Conservation (phyloP, 2,113 vertebrate species). For the Callionymus lyra region DNA sequence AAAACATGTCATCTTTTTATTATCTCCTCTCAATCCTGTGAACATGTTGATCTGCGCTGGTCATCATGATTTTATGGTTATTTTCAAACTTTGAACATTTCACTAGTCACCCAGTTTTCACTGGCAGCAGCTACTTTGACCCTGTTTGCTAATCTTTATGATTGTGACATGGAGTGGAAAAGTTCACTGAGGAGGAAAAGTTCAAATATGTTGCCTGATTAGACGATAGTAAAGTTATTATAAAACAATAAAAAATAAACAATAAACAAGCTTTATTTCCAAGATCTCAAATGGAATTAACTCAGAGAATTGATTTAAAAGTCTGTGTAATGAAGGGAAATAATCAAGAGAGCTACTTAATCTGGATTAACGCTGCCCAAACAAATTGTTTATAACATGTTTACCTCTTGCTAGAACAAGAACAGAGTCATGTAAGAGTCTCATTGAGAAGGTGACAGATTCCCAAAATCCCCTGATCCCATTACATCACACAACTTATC, state of each 20-base stretch:
- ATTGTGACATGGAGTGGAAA: slow-evolving; percentile 11
- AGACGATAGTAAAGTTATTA: too few relatives aligned
- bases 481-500: slow-evolving; percentile 50
- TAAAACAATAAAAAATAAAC: not conserved
- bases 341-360: too few relatives aligned
- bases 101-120: not conserved
- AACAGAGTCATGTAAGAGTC: slow-evolving; percentile 18
- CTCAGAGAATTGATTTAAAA: too few relatives aligned
- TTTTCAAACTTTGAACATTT: slow-evolving; percentile 7
- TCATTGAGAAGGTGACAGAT: slow-evolving; percentile 29
- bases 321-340: too few relatives aligned
- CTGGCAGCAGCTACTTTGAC: slow-evolving; percentile 30
- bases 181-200: not conserved
- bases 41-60: slow-evolving; percentile 13
- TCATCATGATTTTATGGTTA: slow-evolving; percentile 33
- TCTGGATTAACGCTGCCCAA: too few relatives aligned
- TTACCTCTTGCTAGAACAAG: slow-evolving; percentile 7
- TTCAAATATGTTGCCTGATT: slow-evolving; percentile 7
- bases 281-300: too few relatives aligned
- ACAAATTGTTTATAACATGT: slow-evolving; percentile 4
- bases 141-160: slow-evolving; percentile 45
- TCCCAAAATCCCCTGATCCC: slow-evolving; percentile 45
- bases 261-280: not conserved
- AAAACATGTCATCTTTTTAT: slow-evolving; percentile 4
- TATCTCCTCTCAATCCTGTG: not conserved